Evolutionary conservation across 2,113 vertebrate genomes (phyloP).

Genomic region (Anas platyrhynchos): DNA sequence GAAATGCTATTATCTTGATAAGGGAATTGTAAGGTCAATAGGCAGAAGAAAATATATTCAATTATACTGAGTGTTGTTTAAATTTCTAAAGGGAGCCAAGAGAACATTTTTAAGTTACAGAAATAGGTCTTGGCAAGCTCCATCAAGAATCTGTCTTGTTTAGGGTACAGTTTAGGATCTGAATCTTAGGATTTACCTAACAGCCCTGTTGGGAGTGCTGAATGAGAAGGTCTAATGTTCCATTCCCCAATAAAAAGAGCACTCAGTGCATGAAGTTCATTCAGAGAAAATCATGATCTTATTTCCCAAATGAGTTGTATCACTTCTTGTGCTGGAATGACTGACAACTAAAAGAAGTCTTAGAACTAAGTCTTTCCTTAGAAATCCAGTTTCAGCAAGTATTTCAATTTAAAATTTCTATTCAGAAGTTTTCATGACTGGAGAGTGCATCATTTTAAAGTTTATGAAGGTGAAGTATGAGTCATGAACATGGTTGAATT

Average conservation of each 20-base stretch:
- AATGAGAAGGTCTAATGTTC: constrained; percentile 11
- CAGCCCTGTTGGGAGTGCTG: neutral
- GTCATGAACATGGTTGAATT: neutral
- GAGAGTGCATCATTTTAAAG: neutral
- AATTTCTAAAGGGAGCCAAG: neutral
- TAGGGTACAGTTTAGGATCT: neutral
- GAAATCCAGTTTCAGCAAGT: constrained; percentile 7
- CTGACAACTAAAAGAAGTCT: constrained; percentile 15
- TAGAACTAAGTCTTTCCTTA: neutral
- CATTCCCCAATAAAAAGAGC: neutral
- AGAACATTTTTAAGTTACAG: neutral
- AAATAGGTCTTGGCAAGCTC: neutral
- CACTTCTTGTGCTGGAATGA: neutral
- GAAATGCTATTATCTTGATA: neutral
- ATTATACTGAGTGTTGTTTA: neutral
- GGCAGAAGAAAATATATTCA: neutral
- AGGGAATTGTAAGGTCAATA: neutral
- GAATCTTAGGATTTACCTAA: constrained; percentile 6
- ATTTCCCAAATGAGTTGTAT: constrained; percentile 18
- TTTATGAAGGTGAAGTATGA: constrained; percentile 5
- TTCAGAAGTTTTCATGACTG: neutral
- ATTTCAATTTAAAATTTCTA: neutral
- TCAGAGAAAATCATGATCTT: neutral
- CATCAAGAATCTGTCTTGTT: neutral
- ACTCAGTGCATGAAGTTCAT: neutral